Percentiles rank a stretch among this genome's conserved stretches.
Conservation (phyloP, 2,888 invertebrate genomes). For the Notodonta dromedarius region DNA sequence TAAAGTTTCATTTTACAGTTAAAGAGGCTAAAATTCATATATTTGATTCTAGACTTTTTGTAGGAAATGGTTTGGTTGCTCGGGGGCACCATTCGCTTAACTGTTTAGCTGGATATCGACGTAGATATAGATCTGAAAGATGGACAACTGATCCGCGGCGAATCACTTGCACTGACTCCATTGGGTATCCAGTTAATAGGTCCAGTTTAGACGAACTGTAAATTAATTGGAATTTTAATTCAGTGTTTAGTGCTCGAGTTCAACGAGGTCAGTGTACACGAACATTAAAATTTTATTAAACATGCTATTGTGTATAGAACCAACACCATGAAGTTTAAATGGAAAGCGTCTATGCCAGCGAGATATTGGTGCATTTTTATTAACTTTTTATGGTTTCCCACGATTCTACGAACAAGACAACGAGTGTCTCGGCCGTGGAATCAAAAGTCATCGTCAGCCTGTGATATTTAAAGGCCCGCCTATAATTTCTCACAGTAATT, state of each 20-base stretch:
- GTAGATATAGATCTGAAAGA: constrained; percentile 14
- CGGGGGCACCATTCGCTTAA: constrained; percentile 18
- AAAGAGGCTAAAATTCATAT: constrained; percentile 15
- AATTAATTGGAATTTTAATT: constrained; percentile 11
- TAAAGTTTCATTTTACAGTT: constrained; percentile 21
- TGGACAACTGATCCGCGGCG: constrained; percentile 14
- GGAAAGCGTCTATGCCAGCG: not conserved
- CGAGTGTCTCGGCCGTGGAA: constrained; percentile 1
- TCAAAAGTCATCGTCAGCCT: constrained; percentile 2
- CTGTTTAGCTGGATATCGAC: constrained; percentile 12
- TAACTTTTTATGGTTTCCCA: no score
- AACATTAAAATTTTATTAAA: not conserved
- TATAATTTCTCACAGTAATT: constrained; percentile 21
- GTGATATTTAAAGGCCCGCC: constrained; percentile 14
- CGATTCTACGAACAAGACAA: no score
- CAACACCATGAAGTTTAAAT: not conserved
- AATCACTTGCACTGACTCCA: constrained; percentile 15
- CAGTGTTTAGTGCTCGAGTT: not conserved
- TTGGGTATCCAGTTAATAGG: constrained; percentile 6
- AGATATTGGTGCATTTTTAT: no score
- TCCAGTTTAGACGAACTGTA: constrained; percentile 13
- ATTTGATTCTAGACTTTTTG: constrained; percentile 22
- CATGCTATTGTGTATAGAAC: not conserved
- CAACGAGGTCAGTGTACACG: not conserved
- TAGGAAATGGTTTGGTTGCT: constrained; percentile 9